Evolutionary conservation across 2,888 invertebrate species (phyloP).

Genomic region (Dimorphilus gyrociliatus): DNA sequence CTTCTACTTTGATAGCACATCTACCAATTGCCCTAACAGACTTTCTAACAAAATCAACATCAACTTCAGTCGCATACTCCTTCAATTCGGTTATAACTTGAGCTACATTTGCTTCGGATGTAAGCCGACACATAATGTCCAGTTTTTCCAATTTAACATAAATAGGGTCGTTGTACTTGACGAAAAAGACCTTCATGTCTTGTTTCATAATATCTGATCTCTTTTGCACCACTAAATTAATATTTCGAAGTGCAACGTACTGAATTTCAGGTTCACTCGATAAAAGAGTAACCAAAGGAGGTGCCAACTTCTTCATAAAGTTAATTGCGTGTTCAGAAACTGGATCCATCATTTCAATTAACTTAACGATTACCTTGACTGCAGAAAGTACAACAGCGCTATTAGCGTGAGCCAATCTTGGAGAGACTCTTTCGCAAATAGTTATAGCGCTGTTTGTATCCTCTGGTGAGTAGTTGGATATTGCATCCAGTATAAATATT

Average conservation of each 20-base stretch:
- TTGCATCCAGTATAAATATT: constrained; percentile 90
- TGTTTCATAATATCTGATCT: constrained; percentile 96
- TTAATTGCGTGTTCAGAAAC: constrained; percentile 85
- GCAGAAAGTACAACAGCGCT: constrained; percentile 96
- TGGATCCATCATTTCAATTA: constrained; percentile 86
- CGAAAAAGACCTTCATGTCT: constrained; percentile 99
- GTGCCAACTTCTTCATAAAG: constrained; percentile 87
- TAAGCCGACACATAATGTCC: constrained; percentile 97
- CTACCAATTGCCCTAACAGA: constrained; percentile 95
- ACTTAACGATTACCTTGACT: constrained; percentile 97
- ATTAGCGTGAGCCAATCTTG: constrained; percentile 77
- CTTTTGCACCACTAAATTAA: constrained; percentile 97
- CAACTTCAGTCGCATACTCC: constrained; percentile 95
- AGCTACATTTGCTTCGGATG: constrained; percentile 91
- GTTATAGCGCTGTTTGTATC: too few relatives aligned
- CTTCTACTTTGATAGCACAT: constrained; percentile 95
- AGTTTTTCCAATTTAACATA: constrained; percentile 96
- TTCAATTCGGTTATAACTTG: constrained; percentile 85
- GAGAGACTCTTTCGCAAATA: constrained; percentile 16
- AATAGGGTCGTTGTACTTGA: constrained; percentile 99
- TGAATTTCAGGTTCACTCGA: constrained; percentile 98
- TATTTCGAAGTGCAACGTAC: constrained; percentile 92
- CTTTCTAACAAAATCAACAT: constrained; percentile 97
- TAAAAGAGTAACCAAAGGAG: constrained; percentile 89
- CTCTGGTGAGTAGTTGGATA: constrained; percentile 88